Conservation (phyloP, 2,888 invertebrate species). For the Pomacea canaliculata region DNA sequence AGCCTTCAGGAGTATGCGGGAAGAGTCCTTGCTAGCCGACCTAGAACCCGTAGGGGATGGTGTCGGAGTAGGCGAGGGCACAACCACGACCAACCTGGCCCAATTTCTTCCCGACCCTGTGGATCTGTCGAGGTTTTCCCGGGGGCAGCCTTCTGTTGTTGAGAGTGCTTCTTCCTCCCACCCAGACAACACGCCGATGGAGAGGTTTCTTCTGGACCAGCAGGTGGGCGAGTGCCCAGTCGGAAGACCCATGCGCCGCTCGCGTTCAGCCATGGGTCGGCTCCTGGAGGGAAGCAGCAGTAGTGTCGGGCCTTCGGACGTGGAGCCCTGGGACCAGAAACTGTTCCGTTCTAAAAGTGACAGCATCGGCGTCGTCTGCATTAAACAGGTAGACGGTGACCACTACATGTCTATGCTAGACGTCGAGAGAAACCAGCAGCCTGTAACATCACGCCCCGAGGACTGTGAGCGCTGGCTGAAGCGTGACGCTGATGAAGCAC, state of each 20-base stretch:
- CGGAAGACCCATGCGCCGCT: slow-evolving; percentile 12
- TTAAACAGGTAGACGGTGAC: slow-evolving; percentile 28
- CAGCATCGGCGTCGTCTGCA: slow-evolving; percentile 21
- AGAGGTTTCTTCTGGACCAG: neutral
- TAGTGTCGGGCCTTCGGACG: neutral
- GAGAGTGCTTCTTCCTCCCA: no score
- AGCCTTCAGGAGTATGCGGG: slow-evolving; percentile 41
- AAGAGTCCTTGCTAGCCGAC: slow-evolving; percentile 10
- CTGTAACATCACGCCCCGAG: neutral
- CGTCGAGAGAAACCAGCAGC: slow-evolving; percentile 7
- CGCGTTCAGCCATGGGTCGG: slow-evolving; percentile 26
- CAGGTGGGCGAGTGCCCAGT: neutral
- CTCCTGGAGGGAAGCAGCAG: neutral
- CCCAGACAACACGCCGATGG: no score
- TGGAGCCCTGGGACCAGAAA: slow-evolving; percentile 23
- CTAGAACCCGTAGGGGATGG: neutral
- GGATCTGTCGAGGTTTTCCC: neutral
- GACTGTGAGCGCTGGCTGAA: neutral
- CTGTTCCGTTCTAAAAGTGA: slow-evolving; percentile 31
- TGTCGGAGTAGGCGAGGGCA: neutral
- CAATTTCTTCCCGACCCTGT: neutral
- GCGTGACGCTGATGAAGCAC: neutral
- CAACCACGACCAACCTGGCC: neutral
- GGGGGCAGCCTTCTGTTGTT: neutral
- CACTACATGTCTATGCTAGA: slow-evolving; percentile 31